A percentile compares a stretch with the other conserved stretches of the same genome.
Conservation (phyloP, 2,797 vertebrate genomes). For the Chlorospingus semifuscus region DNA sequence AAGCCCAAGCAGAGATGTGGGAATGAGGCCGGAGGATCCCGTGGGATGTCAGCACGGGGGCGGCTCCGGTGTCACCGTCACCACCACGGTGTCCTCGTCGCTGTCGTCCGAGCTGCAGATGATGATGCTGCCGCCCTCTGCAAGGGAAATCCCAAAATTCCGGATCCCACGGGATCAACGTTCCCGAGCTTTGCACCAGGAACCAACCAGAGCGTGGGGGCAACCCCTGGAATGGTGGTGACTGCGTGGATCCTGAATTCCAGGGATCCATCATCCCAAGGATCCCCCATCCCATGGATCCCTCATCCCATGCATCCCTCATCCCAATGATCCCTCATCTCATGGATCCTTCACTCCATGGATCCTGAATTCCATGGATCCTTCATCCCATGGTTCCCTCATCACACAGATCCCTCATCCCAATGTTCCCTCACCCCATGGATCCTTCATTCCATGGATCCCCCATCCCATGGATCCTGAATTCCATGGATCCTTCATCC, state of each 20-base stretch:
- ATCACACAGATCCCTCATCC: accelerated
- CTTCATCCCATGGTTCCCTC: accelerated
- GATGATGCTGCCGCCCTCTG: slow-evolving; percentile 61
- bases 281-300: accelerated
- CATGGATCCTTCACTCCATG: accelerated
- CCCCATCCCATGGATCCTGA: accelerated
- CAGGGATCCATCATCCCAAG: not conserved
- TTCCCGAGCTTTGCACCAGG: not conserved
- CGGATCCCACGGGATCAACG: accelerated
- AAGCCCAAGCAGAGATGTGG: accelerated
- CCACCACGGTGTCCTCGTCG: slow-evolving; percentile 44
- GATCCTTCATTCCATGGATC: not conserved
- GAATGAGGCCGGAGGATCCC: accelerated
- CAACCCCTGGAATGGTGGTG: not conserved
- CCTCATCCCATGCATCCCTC: accelerated
- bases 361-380: no score
- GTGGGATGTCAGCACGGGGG: not conserved
- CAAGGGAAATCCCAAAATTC: not conserved
- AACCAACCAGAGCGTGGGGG: accelerated
- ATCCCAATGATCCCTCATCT: accelerated
- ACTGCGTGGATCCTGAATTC: not conserved
- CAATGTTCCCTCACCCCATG: accelerated
- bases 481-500: accelerated
- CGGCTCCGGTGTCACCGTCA: not conserved
- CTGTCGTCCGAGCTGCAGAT: slow-evolving; percentile 75